These are phyloP conservation scores for Trichoplax adhaerens DNA, from an alignment of 37 sponge, comb jelly and placozoan species.

Conservation along the genomic window DNA sequence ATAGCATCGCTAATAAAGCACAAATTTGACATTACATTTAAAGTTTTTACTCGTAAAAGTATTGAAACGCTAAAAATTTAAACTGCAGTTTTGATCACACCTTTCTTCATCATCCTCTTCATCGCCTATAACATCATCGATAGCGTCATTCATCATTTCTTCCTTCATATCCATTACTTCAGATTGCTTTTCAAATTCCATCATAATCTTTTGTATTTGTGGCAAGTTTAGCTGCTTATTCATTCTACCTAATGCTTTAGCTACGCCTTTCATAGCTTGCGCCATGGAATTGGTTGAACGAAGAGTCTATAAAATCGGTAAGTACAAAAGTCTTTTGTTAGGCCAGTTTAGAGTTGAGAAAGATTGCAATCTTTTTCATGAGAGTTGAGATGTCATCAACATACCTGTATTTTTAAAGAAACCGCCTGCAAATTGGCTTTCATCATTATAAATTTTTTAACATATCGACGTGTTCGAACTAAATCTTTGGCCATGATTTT, in stretches of 20 bases:
- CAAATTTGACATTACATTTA: too few relatives aligned
- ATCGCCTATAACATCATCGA: slow-evolving; percentile 95
- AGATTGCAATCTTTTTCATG: neutral
- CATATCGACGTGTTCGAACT: slow-evolving; percentile 70
- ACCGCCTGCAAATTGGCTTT: slow-evolving; percentile 90
- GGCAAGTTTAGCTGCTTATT: slow-evolving; percentile 81
- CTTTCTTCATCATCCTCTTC: slow-evolving; percentile 84
- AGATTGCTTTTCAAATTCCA: slow-evolving; percentile 92
- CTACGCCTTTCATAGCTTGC: slow-evolving; percentile 94
- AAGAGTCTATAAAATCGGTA: slow-evolving; percentile 34
- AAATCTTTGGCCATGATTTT: slow-evolving; percentile 37
- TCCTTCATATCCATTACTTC: slow-evolving; percentile 99
- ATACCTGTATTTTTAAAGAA: slow-evolving; percentile 52
- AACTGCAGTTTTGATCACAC: neutral
- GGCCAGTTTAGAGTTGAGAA: neutral
- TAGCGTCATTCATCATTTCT: slow-evolving; percentile 86
- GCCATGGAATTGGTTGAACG: slow-evolving; percentile 94
- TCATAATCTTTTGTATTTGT: slow-evolving; percentile 95
- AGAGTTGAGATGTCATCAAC: too few relatives aligned
- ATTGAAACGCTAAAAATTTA: too few relatives aligned
- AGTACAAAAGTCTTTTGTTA: neutral
- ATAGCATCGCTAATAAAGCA: neutral
- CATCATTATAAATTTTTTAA: slow-evolving; percentile 95
- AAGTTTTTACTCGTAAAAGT: too few relatives aligned
- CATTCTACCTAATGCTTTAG: slow-evolving; percentile 70